A percentile compares a stretch with the other conserved stretches of the same genome.
These are phyloP conservation scores for Paracanthobrama guichenoti DNA, from an alignment of 2,113 vertebrate species.

Conservation along the genomic window DNA sequence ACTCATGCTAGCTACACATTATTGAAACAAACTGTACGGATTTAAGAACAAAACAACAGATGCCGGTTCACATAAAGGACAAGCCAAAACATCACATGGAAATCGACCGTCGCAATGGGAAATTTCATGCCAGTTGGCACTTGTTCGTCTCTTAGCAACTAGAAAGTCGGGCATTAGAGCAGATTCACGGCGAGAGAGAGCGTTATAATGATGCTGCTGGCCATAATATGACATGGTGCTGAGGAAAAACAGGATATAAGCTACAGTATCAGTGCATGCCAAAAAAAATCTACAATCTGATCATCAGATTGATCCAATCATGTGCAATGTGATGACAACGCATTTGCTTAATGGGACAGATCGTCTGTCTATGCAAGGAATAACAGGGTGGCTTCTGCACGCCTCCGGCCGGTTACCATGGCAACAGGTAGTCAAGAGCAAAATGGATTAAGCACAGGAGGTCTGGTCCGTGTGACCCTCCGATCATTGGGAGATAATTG, in stretches of 20 bases:
- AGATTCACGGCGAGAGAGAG: background rate
- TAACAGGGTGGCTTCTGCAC: background rate
- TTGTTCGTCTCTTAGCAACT: conserved; percentile 45
- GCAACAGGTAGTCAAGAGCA: background rate
- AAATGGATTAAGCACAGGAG: background rate
- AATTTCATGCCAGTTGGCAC: conserved; percentile 14
- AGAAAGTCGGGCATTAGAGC: conserved; percentile 23
- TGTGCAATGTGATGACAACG: background rate
- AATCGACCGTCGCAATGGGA: background rate
- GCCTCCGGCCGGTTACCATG: background rate
- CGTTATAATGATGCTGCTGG: conserved; percentile 9
- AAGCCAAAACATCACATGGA: background rate
- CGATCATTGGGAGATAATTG: background rate
- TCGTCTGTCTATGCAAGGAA: background rate
- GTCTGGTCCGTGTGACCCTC: background rate
- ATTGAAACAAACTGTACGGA: background rate
- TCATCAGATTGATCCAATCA: background rate
- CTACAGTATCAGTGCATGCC: conserved; percentile 3
- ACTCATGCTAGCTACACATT: background rate
- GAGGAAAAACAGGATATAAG: conserved; percentile 43
- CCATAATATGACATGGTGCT: conserved; percentile 29
- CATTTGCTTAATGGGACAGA: background rate
- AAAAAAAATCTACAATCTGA: background rate
- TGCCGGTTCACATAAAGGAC: conserved; percentile 10
- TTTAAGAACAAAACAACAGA: conserved; percentile 4